Conservation (phyloP, 2,113 vertebrate genomes). For the Cryptotis parvus region DNA sequence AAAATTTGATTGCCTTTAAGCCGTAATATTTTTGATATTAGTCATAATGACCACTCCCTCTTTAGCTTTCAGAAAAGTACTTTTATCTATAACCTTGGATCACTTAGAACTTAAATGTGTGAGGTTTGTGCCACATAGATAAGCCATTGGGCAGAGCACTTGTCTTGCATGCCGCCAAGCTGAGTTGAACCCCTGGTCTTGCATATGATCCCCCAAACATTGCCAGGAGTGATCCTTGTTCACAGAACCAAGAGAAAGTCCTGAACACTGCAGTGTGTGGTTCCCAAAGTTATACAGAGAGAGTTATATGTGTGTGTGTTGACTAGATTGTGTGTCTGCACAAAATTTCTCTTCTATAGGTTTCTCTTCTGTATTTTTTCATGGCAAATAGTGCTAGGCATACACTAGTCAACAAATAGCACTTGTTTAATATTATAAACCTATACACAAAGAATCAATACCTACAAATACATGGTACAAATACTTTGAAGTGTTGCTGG, state of each 20-base stretch:
- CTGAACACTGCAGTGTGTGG: no score
- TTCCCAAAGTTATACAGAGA: no score
- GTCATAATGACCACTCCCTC: neutral
- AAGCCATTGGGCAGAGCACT: no score
- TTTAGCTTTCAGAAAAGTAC: neutral
- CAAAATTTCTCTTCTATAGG: neutral
- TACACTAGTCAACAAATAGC: neutral
- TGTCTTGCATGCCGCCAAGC: no score
- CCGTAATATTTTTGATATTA: neutral
- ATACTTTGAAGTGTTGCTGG: constrained; percentile 22
- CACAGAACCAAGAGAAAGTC: no score
- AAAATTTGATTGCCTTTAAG: neutral
- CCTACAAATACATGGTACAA: constrained; percentile 6
- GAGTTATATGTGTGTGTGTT: neutral
- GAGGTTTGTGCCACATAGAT: no score
- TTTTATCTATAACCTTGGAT: neutral
- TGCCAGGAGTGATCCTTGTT: no score
- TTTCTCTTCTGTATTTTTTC: neutral
- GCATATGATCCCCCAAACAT: no score
- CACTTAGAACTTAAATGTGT: neutral
- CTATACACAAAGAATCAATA: neutral
- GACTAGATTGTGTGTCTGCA: neutral
- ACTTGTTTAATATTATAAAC: constrained; percentile 8
- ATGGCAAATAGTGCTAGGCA: neutral
- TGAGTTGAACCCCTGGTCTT: no score